Base-by-base conservation (phyloP, 2,797 vertebrate species). In the Neosilurus hyrtlii region DNA sequence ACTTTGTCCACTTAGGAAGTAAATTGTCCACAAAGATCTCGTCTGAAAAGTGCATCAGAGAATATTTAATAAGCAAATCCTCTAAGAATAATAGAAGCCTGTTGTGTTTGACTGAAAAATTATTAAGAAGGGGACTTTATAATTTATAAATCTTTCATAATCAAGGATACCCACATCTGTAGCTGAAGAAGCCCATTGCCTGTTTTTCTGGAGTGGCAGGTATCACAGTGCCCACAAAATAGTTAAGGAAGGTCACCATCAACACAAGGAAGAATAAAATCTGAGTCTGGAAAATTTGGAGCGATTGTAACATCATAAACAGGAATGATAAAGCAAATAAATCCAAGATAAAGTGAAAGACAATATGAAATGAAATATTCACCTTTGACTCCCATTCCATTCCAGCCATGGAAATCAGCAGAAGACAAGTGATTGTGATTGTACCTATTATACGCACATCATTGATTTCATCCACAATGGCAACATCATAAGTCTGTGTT, bases 341-440 rank as follows among this genome's bases (percentile, higher is more conserved):
- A 59, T 73, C 22, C 24, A 35, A 54, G 52, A 24, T 63, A 56
- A 49, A 70, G 70, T 22, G 24, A 62, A 72, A 63, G 51, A 68
- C 77, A 24, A 26, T 26, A 65, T 59, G 37, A 56, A 11, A 26
- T 54, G 43, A 67, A 35, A 26, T 72, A 35, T n/a, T 82, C 84
- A 94, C 93, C 92, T 95, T 94, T 20, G 93, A 92, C 81, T 94
- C 93, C 94, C 94, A 95, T 84, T 93, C 93, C 92, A 95, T 92
- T 80, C 93, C 92, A 80, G 93, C 94, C 85, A 95, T 43, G 18
- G 92, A 92, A 52, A 95, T 91, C 43, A 92, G 66, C 35, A 95
- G 89, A 51, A 96, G 91, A 63, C 89, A 0, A 0, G 91, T 94
- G 79, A 94, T 80, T 0, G 93, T 96, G 86, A 94, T 85, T 54